Conservation (phyloP, 2,888 invertebrate genomes). For the Hypsopygia costalis region DNA sequence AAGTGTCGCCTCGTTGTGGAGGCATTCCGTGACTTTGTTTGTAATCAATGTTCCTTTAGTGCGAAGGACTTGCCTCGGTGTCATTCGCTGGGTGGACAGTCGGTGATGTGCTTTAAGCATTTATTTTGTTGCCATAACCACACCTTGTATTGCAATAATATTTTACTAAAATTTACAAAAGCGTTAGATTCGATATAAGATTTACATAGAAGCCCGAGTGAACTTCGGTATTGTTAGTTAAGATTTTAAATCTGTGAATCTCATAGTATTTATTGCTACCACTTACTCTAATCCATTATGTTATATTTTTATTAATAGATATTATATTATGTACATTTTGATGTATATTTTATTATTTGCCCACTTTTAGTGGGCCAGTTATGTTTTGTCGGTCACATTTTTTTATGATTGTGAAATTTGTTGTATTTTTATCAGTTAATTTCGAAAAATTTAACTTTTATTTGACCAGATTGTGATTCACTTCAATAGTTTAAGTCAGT, state of each 20-base stretch:
- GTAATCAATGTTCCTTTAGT: conserved; percentile 75
- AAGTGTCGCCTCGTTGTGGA: conserved; percentile 58
- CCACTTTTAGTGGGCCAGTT: conserved; percentile 65
- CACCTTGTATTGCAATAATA: conserved; percentile 79
- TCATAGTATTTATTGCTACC: conserved; percentile 80
- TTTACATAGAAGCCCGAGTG: conserved; percentile 67
- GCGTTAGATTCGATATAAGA: conserved; percentile 70
- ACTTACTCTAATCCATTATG: conserved; percentile 75
- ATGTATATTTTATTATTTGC: conserved; percentile 79
- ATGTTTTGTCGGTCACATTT: conserved; percentile 72
- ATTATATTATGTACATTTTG: conserved; percentile 80
- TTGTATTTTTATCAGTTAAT: conserved; percentile 70
- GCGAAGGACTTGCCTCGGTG: conserved; percentile 71
- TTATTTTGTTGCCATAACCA: conserved; percentile 82
- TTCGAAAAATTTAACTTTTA: conserved; percentile 59
- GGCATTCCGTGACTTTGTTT: conserved; percentile 60
- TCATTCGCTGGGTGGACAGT: conserved; percentile 69
- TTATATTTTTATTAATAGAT: conserved; percentile 75
- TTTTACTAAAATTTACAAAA: conserved; percentile 78
- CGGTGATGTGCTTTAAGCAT: conserved; percentile 81
- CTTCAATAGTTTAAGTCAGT: conserved; percentile 51
- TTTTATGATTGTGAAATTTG: conserved; percentile 74
- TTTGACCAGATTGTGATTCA: conserved; percentile 59
- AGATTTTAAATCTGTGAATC: conserved; percentile 80
- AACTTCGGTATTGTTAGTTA: conserved; percentile 77